phyloP scores from a whole-genome alignment of 2,888 invertebrate genomes.

The Lasioglossum morio region DNA sequence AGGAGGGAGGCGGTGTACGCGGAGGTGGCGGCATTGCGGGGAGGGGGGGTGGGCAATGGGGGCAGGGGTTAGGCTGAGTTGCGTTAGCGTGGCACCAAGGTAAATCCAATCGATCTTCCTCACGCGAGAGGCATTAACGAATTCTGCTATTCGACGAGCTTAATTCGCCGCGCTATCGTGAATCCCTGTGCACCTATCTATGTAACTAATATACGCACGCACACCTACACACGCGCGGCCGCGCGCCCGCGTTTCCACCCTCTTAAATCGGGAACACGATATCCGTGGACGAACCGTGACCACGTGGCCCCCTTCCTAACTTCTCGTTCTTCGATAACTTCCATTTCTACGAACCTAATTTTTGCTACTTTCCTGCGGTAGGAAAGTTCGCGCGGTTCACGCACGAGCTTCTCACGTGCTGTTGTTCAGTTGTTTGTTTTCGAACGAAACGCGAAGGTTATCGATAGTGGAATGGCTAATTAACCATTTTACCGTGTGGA shows the following conservation, averaged over 20 bases:
- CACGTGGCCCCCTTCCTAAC: slow-evolving; percentile 29
- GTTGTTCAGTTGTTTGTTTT: background rate
- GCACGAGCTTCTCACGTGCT: background rate
- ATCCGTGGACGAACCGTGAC: slow-evolving; percentile 19
- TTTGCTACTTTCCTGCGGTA: slow-evolving; percentile 8
- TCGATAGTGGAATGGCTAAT: background rate
- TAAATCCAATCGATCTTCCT: slow-evolving; percentile 74
- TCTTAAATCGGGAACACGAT: slow-evolving; percentile 11
- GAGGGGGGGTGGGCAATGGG: background rate
- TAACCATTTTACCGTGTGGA: background rate
- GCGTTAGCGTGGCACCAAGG: slow-evolving; percentile 67
- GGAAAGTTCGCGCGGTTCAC: background rate
- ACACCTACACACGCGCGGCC: too few relatives aligned
- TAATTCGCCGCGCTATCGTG: slow-evolving; percentile 58
- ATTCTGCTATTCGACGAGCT: slow-evolving; percentile 68
- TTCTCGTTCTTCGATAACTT: slow-evolving; percentile 19
- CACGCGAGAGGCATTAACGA: slow-evolving; percentile 72
- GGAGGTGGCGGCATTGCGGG: background rate
- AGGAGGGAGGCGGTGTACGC: slow-evolving; percentile 17
- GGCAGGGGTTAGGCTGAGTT: slow-evolving; percentile 45
- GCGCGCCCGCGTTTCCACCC: background rate
- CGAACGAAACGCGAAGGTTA: slow-evolving; percentile 17
- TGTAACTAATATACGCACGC: slow-evolving; percentile 43
- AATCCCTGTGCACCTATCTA: slow-evolving; percentile 43
- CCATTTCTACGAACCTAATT: slow-evolving; percentile 18